Conservation (phyloP, 2,113 vertebrate genomes). For the Stigmatopora nigra region DNA sequence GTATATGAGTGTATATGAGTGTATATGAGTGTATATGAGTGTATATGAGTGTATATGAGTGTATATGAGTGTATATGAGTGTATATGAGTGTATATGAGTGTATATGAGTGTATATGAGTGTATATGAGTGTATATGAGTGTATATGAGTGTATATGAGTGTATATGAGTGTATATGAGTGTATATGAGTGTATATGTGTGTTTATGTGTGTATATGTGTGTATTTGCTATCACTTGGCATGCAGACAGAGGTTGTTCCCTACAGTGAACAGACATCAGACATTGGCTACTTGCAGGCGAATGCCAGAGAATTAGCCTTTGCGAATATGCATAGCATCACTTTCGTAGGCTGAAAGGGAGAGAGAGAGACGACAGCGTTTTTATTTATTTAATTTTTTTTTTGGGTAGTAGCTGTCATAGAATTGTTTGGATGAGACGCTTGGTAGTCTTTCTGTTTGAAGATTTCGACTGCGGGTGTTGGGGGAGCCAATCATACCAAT, state of each 20-base stretch:
- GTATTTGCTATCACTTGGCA: slow-evolving; percentile 23
- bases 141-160: no score
- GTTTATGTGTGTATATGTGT: not conserved
- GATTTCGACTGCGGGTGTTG: slow-evolving; percentile 47
- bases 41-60: no score
- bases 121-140: no score
- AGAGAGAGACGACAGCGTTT: slow-evolving; percentile 25
- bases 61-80: no score
- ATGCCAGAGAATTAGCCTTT: slow-evolving; percentile 42
- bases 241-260: slow-evolving; percentile 26
- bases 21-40: no score
- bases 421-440: slow-evolving; percentile 35
- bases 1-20: no score
- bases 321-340: slow-evolving; percentile 44
- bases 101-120: no score
- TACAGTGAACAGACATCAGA: slow-evolving; percentile 24
- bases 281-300: slow-evolving; percentile 5
- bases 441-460: slow-evolving; percentile 46
- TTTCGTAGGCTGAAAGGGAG: slow-evolving; percentile 24
- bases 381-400: slow-evolving; percentile 1
- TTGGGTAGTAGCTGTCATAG: slow-evolving; percentile 24
- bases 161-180: no score
- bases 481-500: slow-evolving; percentile 49
- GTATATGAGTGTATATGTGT: no score
- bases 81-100: no score